Evolutionary conservation across 2,113 vertebrate species (phyloP).

Genomic region (Plestiodon gilberti): DNA sequence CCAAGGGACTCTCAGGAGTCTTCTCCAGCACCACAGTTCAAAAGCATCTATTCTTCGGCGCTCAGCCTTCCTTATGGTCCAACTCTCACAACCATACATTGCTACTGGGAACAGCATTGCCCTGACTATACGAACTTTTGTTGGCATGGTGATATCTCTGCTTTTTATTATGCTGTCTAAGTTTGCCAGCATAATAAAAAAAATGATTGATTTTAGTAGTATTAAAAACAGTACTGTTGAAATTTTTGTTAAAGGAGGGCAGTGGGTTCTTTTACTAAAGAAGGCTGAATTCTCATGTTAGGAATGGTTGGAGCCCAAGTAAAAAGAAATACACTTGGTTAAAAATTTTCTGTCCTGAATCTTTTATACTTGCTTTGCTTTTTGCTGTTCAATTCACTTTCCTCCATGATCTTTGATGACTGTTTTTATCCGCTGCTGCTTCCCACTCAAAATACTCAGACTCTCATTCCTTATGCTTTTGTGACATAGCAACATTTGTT

Average conservation of each 20-base stretch:
- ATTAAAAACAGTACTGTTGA: not conserved
- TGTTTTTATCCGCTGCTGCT: not conserved
- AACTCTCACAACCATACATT: no score
- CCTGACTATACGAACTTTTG: no score
- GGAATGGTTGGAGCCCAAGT: not conserved
- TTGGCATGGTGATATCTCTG: no score
- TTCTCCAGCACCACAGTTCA: no score
- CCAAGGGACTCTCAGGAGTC: no score
- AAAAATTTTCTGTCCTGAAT: not conserved
- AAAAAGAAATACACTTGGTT: not conserved
- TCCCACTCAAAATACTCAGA: not conserved
- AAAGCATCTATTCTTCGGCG: no score
- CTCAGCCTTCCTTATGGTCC: no score
- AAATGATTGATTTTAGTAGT: constrained; percentile 5
- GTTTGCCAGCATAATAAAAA: no score
- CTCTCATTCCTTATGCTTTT: not conserved
- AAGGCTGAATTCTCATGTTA: not conserved
- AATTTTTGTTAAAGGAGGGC: not conserved
- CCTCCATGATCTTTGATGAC: not conserved
- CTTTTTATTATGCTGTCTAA: no score
- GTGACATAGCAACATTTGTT: not conserved
- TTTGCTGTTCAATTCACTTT: not conserved
- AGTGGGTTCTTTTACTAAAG: not conserved
- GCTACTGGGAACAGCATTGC: no score
- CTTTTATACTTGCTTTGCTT: not conserved